phyloP scores from a whole-genome alignment of 2,797 vertebrate genomes.

The Clarias laeviceps region DNA sequence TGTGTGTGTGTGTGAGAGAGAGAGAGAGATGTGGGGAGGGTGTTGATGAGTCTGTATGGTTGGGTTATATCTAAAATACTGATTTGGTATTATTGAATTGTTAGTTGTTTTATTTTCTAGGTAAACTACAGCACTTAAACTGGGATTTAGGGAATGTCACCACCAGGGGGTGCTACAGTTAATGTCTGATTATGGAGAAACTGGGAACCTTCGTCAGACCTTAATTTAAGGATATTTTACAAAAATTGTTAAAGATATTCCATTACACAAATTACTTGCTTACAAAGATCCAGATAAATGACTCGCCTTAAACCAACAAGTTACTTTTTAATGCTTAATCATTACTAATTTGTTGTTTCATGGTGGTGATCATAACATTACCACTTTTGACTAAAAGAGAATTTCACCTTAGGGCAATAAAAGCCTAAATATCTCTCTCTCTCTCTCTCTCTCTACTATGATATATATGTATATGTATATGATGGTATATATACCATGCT shows the following conservation, averaged over 20 bases:
- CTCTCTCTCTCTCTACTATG: too few relatives aligned
- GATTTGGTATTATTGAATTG: not conserved
- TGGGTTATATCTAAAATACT: not conserved
- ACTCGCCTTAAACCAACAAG: not conserved
- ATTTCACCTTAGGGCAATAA: not conserved
- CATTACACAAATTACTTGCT: not conserved
- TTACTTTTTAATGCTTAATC: not conserved
- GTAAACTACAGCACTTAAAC: not conserved
- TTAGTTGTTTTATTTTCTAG: not conserved
- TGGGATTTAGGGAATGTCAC: not conserved
- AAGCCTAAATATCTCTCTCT: not conserved
- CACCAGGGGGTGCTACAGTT: conserved; percentile 15
- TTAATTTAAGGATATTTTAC: not conserved
- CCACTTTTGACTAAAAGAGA: not conserved
- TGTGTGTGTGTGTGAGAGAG: not conserved
- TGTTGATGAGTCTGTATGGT: too few relatives aligned
- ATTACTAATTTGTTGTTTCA: not conserved
- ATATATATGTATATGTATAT: too few relatives aligned
- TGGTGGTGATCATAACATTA: not conserved
- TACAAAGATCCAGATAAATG: not conserved
- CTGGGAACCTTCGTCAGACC: not conserved
- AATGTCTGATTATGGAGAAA: not conserved
- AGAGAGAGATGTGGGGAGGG: not conserved
- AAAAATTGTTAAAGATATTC: not conserved
- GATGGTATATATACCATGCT: too few relatives aligned